Percentiles rank a stretch among this genome's conserved stretches.
Evolutionary conservation across 2,888 invertebrate species (phyloP).

Genomic region (Ditula angustiorana): DNA sequence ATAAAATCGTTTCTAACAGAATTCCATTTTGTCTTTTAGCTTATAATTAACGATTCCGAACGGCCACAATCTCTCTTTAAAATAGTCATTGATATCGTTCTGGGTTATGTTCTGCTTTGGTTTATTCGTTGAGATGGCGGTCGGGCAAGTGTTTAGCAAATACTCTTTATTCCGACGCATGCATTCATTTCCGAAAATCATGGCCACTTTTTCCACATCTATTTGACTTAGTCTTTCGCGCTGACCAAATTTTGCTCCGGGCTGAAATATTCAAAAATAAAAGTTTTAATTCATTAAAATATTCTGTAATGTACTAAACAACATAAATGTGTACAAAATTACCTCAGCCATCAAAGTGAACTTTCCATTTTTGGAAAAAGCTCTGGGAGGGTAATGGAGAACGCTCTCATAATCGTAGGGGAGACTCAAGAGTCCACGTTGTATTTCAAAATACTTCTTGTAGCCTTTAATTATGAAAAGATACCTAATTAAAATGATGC

Average conservation of each 20-base stretch:
- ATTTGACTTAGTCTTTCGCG: slow-evolving; percentile 70
- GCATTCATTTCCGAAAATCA: slow-evolving; percentile 69
- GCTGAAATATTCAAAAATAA: slow-evolving; percentile 45
- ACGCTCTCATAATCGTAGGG: slow-evolving; percentile 91
- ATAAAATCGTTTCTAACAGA: slow-evolving; percentile 62
- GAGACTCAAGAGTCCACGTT: slow-evolving; percentile 44
- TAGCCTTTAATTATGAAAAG: slow-evolving; percentile 74
- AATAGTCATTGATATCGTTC: slow-evolving; percentile 63
- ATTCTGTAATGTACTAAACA: background rate
- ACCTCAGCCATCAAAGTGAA: slow-evolving; percentile 89
- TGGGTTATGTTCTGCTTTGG: slow-evolving; percentile 42
- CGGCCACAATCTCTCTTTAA: slow-evolving; percentile 66
- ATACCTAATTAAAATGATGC: no score
- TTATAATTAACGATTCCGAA: slow-evolving; percentile 67
- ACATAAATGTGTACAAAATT: slow-evolving; percentile 42
- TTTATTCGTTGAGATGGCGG: slow-evolving; percentile 55
- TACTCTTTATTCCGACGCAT: slow-evolving; percentile 68
- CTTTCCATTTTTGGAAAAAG: slow-evolving; percentile 90
- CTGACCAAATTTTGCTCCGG: slow-evolving; percentile 67
- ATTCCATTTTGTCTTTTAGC: slow-evolving; percentile 63
- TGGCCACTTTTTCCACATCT: slow-evolving; percentile 68
- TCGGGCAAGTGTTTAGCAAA: slow-evolving; percentile 71
- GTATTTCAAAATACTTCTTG: slow-evolving; percentile 87
- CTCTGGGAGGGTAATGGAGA: slow-evolving; percentile 91
- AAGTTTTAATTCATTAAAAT: background rate